These are phyloP conservation scores for Lasioglossum lativentre DNA, from an alignment of 2,888 invertebrate genomes.

Conservation along the genomic window DNA sequence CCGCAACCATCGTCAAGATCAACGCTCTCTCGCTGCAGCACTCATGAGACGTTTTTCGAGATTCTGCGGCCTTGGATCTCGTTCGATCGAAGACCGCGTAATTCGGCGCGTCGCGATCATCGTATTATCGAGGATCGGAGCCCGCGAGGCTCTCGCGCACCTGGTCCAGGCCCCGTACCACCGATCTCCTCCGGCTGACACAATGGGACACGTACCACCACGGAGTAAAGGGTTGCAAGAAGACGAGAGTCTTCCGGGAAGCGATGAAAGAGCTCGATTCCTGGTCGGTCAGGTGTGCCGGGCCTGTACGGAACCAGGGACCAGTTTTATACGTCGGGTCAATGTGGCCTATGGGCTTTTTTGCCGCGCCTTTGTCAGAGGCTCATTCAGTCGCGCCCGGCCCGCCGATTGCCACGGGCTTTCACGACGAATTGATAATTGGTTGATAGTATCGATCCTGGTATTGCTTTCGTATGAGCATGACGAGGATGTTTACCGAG, in stretches of 20 bases:
- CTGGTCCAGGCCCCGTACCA: constrained; percentile 61
- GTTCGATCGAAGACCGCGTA: constrained; percentile 37
- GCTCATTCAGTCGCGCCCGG: constrained; percentile 15
- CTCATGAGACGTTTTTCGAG: neutral
- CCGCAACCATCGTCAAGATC: neutral
- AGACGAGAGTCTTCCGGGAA: constrained; percentile 79
- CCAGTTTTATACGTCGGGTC: constrained; percentile 60
- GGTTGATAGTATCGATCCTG: neutral
- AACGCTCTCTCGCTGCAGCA: neutral
- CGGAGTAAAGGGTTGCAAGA: constrained; percentile 73
- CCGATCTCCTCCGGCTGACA: constrained; percentile 60
- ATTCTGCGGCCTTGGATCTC: neutral
- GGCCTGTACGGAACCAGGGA: constrained; percentile 49
- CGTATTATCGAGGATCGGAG: constrained; percentile 64
- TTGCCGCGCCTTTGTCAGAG: constrained; percentile 28
- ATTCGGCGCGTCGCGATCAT: constrained; percentile 54
- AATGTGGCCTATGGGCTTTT: constrained; percentile 56
- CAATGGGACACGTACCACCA: constrained; percentile 76
- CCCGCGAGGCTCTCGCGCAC: constrained; percentile 49
- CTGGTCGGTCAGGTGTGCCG: constrained; percentile 68
- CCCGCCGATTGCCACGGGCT: neutral
- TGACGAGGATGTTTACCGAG: neutral
- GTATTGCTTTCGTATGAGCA: neutral
- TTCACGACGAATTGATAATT: neutral
- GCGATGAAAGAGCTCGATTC: constrained; percentile 73